Evolutionary conservation across 2,888 invertebrate species (phyloP).

Genomic region (Arrhopalites spinosus): DNA sequence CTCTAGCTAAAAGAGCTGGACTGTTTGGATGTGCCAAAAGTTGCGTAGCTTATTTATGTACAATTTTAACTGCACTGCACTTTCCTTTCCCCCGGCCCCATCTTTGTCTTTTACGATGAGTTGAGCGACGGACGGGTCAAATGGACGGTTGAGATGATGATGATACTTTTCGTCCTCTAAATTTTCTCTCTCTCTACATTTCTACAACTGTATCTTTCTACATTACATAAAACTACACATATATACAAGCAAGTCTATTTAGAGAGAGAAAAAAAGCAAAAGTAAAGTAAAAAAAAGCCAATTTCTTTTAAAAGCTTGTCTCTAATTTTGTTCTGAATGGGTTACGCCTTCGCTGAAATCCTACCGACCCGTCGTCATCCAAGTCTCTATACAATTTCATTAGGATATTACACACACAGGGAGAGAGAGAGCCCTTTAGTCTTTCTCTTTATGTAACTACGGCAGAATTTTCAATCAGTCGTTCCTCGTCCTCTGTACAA

Average conservation of each 20-base stretch:
- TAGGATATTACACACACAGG: not conserved
- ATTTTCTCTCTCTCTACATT: not conserved
- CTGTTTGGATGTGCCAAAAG: not conserved
- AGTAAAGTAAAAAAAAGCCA: conserved; percentile 17
- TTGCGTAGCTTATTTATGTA: not conserved
- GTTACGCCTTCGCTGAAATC: conserved; percentile 27
- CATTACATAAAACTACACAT: not conserved
- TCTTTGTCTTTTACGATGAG: conserved; percentile 21
- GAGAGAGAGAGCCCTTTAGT: not conserved
- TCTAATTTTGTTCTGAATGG: conserved; percentile 31
- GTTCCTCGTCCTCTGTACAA: too few relatives aligned
- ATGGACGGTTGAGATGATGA: too few relatives aligned
- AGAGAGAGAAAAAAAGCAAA: not conserved
- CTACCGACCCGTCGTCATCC: not conserved
- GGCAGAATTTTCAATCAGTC: too few relatives aligned
- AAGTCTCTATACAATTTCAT: not conserved
- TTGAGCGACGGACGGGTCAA: conserved; percentile 19
- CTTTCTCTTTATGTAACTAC: too few relatives aligned
- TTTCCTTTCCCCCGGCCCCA: not conserved
- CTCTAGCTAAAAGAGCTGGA: not conserved
- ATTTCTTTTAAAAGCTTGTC: conserved; percentile 28
- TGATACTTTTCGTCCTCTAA: not conserved
- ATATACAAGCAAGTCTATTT: not conserved
- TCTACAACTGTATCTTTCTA: not conserved
- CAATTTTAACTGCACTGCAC: not conserved